Base-by-base conservation (phyloP, 2,113 vertebrate species). In the Ageneiosus marmoratus region DNA sequence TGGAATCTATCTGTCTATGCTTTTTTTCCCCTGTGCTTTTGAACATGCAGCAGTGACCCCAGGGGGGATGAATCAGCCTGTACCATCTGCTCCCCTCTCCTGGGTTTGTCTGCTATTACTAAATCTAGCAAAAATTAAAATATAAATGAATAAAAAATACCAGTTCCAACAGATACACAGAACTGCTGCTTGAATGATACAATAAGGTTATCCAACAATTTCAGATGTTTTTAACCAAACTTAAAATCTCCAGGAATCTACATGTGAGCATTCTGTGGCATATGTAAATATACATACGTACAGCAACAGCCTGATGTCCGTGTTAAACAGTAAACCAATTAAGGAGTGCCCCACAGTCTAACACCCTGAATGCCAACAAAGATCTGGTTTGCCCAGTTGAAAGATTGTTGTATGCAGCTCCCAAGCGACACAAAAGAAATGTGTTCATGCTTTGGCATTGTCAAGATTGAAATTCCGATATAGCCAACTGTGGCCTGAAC, bases 31-130 rank as follows among this genome's bases (percentile, higher is more conserved):
- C 56, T 65, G 76, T 87, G 83, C 77, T 77, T 87, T 77, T 85
- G 72, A 77, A 82, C 82, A 83, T 80, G 77, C 50, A 81, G 63
- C 80, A 87, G 60, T 84, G 79, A 85, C 83, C 50, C 81, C 37
- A 81, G 77, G 82, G 80, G 81, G 81, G 77, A 77, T 62, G 55
- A 83, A 79, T 63, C 81, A 80, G 79, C 77, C 77, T 77, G 60
- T 60, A 83, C 88, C 88, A 89, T 89, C 88, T 89, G 88, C 79
- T 88, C 75, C 77, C 83, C 58, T 48, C 80, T 80, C 34, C 58
- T 85, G 24, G 69, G 83, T 77, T 53, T 34, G 46, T 50, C 69
- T 84, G 81, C 76, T 79, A 72, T 77, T 34, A 74, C 72, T 32
- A 83, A 53, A 55, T 65, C 53, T 67, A 80, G 77, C 41, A 75